Conservation (phyloP, 2,888 invertebrate genomes). For the Sceliomorpha sp. region DNA sequence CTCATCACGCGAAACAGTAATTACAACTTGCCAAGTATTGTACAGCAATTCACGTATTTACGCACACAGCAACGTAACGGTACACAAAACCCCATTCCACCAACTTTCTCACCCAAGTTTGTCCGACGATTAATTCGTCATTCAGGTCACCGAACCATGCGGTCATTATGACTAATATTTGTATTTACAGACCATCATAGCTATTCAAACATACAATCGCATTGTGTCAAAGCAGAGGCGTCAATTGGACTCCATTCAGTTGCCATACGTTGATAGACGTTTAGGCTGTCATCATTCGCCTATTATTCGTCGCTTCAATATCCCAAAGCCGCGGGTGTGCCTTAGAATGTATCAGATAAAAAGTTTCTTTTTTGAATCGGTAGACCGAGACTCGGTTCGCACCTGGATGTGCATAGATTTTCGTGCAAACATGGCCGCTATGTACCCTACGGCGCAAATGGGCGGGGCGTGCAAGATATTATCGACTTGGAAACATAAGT, state of each 20-base stretch:
- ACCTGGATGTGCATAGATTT: slow-evolving; percentile 65
- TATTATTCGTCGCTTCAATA: slow-evolving; percentile 23
- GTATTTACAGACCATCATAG: slow-evolving; percentile 23
- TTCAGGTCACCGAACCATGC: slow-evolving; percentile 16
- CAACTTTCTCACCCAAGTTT: background rate
- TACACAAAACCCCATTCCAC: too few relatives aligned
- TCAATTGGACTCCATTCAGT: slow-evolving; percentile 37
- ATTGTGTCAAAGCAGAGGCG: slow-evolving; percentile 11
- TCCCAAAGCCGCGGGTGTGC: slow-evolving; percentile 35
- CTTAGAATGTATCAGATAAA: slow-evolving; percentile 36
- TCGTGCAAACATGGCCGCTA: slow-evolving; percentile 67
- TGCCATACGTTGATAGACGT: slow-evolving; percentile 12
- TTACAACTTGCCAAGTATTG: too few relatives aligned
- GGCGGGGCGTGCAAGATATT: slow-evolving; percentile 63
- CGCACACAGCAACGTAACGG: background rate
- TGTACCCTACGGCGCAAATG: slow-evolving; percentile 64
- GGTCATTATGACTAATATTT: slow-evolving; percentile 29
- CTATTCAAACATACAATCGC: slow-evolving; percentile 10
- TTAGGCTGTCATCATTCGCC: slow-evolving; percentile 32
- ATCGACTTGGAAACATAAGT: slow-evolving; percentile 38
- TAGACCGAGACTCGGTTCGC: slow-evolving; percentile 46
- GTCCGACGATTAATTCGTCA: slow-evolving; percentile 10
- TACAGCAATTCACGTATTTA: too few relatives aligned
- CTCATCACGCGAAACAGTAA: too few relatives aligned
- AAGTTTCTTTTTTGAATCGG: slow-evolving; percentile 27